Base-by-base conservation (phyloP, 2,888 invertebrate genomes). In the Neuroscelio doddi region DNA sequence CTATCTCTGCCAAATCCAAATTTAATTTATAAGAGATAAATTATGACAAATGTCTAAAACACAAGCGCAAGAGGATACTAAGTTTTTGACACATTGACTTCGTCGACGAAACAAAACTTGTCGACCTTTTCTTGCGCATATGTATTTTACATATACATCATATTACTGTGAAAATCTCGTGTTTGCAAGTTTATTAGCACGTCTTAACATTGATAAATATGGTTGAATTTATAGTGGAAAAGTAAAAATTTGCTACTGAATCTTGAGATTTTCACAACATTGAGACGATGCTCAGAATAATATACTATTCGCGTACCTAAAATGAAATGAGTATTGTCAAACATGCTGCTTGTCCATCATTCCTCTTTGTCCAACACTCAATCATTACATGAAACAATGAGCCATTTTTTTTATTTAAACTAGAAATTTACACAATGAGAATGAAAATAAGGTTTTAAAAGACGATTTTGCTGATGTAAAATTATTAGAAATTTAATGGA, bases 1-100 rank as follows among this genome's bases (percentile, higher is more conserved):
- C 79, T 79, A 72, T 72, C 67, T 65, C 69, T 79, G 79, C 78
- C 79, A 79, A 78, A 77, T 64, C 9, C 32, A 39, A 42, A 12
- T 41, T 26, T 15, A 30, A 30, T 38, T 21, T 3, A 3, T 21
- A 5, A 5, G 21, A 41, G 41, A 39, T 51, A 24, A 52, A 34
- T 47, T 24, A 49, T 16, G 52, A 41, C 21, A 21, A 3, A 5
- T 61, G 59, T 49, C 46, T n/a, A n/a, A n/a, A n/a, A 38, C 51
- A 47, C 57, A 47, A 58, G 64, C 57, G 57, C 53, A 53, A 53
- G 49, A 63, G 56, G 64, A 64, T 64, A 57, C 64, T 56, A 47
- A 58, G 53, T 53, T 58, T n/a, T 58, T 64, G 53, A 58, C 53
- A 49, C 64, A 64, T 45, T 57, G 39, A 50, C 44, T 49, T 29